A percentile compares a stretch with the other conserved stretches of the same genome.
phyloP scores from a whole-genome alignment of 2,888 invertebrate species.

The Drosophila meridionalis region DNA sequence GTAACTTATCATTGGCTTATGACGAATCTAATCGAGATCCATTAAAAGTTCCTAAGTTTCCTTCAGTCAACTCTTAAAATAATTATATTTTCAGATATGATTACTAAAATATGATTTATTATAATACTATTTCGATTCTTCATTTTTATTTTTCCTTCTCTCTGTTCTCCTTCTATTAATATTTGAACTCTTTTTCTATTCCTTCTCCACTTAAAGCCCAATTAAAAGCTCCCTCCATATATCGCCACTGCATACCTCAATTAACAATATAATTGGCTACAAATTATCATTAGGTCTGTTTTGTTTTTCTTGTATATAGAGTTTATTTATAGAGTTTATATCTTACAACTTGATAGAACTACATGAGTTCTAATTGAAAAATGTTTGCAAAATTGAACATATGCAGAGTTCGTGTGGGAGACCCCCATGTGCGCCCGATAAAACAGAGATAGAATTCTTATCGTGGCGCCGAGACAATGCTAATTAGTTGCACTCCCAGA shows the following conservation, averaged over 20 bases:
- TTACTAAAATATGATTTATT: too few relatives aligned
- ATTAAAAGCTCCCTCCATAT: neutral
- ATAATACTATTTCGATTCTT: neutral
- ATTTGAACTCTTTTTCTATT: neutral
- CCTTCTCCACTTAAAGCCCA: neutral
- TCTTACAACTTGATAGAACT: conserved; percentile 9
- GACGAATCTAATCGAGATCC: neutral
- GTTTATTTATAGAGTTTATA: conserved; percentile 33
- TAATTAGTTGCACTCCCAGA: conserved; percentile 36
- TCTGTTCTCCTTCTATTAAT: neutral
- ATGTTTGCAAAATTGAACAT: conserved; percentile 13
- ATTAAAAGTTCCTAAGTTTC: neutral
- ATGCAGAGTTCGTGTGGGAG: neutral
- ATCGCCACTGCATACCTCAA: neutral
- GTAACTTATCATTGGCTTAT: neutral
- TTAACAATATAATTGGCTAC: neutral
- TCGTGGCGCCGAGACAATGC: conserved; percentile 48
- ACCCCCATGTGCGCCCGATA: conserved; percentile 8
- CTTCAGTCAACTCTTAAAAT: neutral
- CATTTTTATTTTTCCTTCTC: neutral
- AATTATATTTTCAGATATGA: too few relatives aligned
- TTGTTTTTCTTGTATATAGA: neutral
- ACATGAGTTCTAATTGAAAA: conserved; percentile 42
- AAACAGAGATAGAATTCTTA: conserved; percentile 34
- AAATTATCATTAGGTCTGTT: neutral